A percentile compares a stretch with the other conserved stretches of the same genome.
Conservation (phyloP, 2,113 vertebrate genomes). For the Calyptomena viridis region DNA sequence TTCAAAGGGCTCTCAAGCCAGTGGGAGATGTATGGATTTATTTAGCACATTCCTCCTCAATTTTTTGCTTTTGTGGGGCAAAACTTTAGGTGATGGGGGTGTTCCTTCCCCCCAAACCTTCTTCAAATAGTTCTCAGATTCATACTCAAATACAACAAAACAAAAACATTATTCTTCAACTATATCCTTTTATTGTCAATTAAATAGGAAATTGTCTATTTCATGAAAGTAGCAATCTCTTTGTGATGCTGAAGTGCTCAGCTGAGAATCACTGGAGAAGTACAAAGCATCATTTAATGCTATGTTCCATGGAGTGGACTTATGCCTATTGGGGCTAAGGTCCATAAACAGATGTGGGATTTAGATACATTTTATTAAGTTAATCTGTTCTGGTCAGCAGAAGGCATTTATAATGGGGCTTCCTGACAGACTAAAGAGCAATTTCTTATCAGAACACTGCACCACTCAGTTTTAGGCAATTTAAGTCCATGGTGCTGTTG, state of each 20-base stretch:
- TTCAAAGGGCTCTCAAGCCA: not conserved
- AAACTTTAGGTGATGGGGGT: not conserved
- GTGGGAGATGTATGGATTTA: not conserved
- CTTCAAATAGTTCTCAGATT: not conserved
- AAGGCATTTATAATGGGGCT: not conserved
- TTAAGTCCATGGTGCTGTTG: not conserved
- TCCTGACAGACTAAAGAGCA: not conserved
- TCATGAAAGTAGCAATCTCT: not conserved
- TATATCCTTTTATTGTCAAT: not conserved
- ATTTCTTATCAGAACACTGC: not conserved
- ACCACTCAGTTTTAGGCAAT: not conserved
- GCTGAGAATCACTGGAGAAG: not conserved
- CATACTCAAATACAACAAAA: not conserved
- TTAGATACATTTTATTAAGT: conserved; percentile 2
- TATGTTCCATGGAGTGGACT: not conserved
- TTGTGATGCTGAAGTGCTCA: not conserved
- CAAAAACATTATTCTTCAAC: not conserved
- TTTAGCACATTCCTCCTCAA: not conserved
- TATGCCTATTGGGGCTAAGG: not conserved
- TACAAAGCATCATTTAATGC: not conserved
- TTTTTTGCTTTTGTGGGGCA: not conserved
- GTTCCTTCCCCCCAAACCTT: not conserved
- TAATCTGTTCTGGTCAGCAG: conserved; percentile 22
- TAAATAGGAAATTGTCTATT: not conserved
- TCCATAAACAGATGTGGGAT: not conserved